These are phyloP conservation scores for Galbula dea DNA, from an alignment of 2,113 vertebrate genomes.

Conservation along the genomic window DNA sequence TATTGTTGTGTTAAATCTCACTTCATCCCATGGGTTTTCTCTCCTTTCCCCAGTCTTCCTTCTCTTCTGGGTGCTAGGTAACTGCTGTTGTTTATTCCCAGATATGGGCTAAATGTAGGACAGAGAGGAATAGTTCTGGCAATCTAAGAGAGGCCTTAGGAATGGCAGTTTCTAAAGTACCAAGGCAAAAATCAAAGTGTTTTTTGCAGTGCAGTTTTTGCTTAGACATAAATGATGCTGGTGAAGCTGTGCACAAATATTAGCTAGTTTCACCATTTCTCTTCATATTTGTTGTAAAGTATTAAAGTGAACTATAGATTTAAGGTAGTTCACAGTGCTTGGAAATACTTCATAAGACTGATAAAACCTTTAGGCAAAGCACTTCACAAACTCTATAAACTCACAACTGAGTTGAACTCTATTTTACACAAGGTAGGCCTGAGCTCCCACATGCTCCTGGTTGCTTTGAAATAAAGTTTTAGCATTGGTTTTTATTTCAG, in stretches of 20 bases:
- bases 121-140: background rate
- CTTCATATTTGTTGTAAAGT: background rate
- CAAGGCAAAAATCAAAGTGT: background rate
- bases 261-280: background rate
- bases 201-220: background rate
- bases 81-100: no score
- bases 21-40: no score
- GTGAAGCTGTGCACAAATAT: background rate
- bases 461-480: background rate
- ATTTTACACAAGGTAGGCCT: background rate
- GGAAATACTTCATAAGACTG: background rate
- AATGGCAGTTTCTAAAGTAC: background rate
- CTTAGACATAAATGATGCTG: background rate
- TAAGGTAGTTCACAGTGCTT: background rate
- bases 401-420: background rate
- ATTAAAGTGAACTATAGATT: background rate
- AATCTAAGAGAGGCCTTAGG: background rate
- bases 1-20: no score
- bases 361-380: background rate
- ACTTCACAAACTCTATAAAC: background rate
- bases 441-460: background rate
- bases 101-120: no score
- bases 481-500: background rate
- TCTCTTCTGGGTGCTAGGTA: no score
- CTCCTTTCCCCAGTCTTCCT: no score